Percentiles rank a stretch among this genome's conserved stretches.
phyloP scores from a whole-genome alignment of 2,113 vertebrate species.

The Mystacornis crossleyi region DNA sequence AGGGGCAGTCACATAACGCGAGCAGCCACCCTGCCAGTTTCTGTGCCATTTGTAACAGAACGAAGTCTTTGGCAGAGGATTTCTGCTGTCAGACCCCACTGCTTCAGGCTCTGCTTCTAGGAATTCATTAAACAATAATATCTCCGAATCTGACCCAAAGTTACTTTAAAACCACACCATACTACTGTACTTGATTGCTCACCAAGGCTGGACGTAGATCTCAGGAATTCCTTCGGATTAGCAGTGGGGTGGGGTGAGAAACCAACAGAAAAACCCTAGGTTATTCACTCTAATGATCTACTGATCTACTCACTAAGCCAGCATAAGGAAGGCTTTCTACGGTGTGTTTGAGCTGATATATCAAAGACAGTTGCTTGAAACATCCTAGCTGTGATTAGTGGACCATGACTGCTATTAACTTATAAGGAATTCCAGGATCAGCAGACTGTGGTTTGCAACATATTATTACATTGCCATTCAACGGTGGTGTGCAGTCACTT shows the following conservation, averaged over 20 bases:
- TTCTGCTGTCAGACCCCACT: background rate
- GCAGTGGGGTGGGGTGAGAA: background rate
- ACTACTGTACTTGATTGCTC: background rate
- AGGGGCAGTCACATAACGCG: background rate
- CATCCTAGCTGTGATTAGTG: conserved; percentile 32
- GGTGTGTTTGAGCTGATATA: background rate
- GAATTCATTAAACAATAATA: background rate
- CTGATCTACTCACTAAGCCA: background rate
- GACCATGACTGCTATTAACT: conserved; percentile 49
- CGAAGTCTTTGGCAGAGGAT: background rate
- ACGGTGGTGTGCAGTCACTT: background rate
- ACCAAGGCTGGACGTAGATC: accelerated
- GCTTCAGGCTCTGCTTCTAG: background rate
- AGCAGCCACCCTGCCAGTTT: background rate
- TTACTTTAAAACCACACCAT: background rate
- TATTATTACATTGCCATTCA: conserved; percentile 30
- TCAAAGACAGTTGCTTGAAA: conserved; percentile 29
- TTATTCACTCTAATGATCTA: background rate
- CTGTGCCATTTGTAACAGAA: background rate
- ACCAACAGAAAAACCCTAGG: background rate
- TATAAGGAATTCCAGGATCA: conserved; percentile 47
- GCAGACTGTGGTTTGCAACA: conserved; percentile 33
- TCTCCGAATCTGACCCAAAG: background rate
- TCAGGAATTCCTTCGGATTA: background rate
- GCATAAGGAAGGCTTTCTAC: background rate